Conservation (phyloP, 2,888 invertebrate genomes). For the Meganola albula region DNA sequence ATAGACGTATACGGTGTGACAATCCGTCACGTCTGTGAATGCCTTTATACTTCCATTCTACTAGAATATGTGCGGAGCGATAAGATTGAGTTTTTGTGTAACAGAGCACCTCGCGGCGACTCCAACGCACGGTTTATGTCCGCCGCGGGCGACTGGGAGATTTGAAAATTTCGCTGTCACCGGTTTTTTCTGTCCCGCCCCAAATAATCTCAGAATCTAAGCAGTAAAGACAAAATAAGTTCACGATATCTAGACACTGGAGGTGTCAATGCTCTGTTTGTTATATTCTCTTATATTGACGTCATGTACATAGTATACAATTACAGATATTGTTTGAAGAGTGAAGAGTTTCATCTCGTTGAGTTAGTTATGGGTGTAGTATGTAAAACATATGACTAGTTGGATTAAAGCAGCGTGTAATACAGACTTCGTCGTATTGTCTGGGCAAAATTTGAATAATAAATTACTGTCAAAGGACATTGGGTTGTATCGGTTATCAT, state of each 20-base stretch:
- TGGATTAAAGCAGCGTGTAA: background rate
- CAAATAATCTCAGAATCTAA: conserved; percentile 59
- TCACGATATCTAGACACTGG: conserved; percentile 26
- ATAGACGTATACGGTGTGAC: no score
- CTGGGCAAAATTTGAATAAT: background rate
- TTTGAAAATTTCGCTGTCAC: conserved; percentile 54
- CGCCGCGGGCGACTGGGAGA: conserved; percentile 36
- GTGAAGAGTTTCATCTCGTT: background rate
- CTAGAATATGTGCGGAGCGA: conserved; percentile 23
- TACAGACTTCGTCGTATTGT: background rate
- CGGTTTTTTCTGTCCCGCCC: conserved; percentile 43
- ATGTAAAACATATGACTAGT: background rate
- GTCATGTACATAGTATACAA: no score
- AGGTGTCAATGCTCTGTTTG: conserved; percentile 29
- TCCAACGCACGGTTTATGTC: conserved; percentile 36
- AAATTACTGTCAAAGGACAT: background rate
- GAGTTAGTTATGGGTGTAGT: background rate
- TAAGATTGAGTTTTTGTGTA: conserved; percentile 51
- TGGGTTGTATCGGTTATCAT: no score
- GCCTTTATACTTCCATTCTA: conserved; percentile 7
- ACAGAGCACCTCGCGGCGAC: conserved; percentile 48
- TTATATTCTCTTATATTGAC: conserved; percentile 7
- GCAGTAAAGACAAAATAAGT: conserved; percentile 55
- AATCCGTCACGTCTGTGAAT: no score
- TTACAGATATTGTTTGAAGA: background rate